Base-by-base conservation (phyloP, 2,888 invertebrate species). In the Plagodis pulveraria region DNA sequence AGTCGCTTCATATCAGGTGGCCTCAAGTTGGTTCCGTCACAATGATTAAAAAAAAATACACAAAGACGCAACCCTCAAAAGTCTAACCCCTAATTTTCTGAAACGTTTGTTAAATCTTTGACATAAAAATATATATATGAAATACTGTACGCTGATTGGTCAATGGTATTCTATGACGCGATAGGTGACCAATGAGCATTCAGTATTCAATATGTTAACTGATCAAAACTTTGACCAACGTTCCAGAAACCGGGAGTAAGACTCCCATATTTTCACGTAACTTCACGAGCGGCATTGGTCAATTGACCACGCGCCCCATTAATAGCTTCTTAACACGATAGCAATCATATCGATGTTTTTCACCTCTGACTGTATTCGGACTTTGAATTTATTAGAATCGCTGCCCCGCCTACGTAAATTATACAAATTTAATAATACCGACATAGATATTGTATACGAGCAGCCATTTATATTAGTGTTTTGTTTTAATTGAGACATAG, bases 321-420 rank as follows among this genome's bases (percentile, higher is more conserved):
- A 56, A 64, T 61, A 42, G 56, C 50, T 43, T 45, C 55, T 32
- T 8, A 54, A 35, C 64, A 65, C 56, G 66, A 60, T 50, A 57
- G 41, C 42, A 43, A 54, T 62, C 11, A 40, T 42, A 54, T 58
- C 40, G 49, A 58, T 53, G 36, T 54, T 53, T 48, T 54, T 53
- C 45, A 54, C 54, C 54, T 58, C 33, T 54, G 54, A 34, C 12
- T 49, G 44, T 35, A 33, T 38, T 54, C 45, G 58, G 52, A 44
- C 48, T n/a, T 44, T 0, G 33, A 12, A 50, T 12, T 45, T 44
- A 44, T 49, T 8, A 49, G 43, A 40, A 50, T 45, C 44, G 22
- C 12, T 10, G 35, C 10, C 42, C 36, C 38, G 32, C 52, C 52
- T 11, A 52, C 36, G 12, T 11, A 33, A n/a, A 34, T 33, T 45